A percentile compares a stretch with the other conserved stretches of the same genome.
phyloP scores from a whole-genome alignment of 2,113 vertebrate species.

The Carlito syrichta region DNA sequence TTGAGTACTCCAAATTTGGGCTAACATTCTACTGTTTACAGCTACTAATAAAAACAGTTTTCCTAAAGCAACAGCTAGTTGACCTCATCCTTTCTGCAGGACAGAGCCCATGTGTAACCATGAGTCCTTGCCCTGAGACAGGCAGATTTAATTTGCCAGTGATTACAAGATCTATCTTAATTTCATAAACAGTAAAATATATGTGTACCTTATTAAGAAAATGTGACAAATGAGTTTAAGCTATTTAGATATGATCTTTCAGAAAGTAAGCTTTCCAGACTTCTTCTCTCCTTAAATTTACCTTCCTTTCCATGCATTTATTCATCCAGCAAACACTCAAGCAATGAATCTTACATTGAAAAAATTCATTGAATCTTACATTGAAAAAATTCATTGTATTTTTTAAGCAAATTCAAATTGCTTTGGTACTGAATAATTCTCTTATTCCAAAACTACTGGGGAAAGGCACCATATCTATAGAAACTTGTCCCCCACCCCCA shows the following conservation, averaged over 20 bases:
- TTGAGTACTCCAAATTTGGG: neutral
- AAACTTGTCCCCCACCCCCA: too few species aligned
- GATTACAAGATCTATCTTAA: neutral
- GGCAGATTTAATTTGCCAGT: neutral
- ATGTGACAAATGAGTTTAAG: neutral
- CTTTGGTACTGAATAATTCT: neutral
- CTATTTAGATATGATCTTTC: neutral
- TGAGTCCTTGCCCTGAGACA: neutral
- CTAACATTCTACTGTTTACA: neutral
- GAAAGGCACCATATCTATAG: neutral
- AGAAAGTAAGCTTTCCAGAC: neutral
- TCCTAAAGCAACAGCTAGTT: neutral
- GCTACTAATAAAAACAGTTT: neutral
- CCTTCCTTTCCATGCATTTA: neutral
- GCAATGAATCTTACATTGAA: neutral
- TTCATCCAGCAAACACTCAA: neutral
- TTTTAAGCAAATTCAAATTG: neutral
- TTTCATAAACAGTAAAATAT: neutral
- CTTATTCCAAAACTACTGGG: neutral
- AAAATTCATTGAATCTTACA: neutral
- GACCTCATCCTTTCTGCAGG: too few species aligned
- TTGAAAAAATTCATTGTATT: neutral
- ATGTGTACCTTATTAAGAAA: neutral
- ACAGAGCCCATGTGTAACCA: accelerated
- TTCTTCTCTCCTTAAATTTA: neutral